Evolutionary conservation across 1,140 invertebrate genomes (phyloP), one percentile per base, ranked within the genome.

Genomic region (Harpegnathos saltator): DNA sequence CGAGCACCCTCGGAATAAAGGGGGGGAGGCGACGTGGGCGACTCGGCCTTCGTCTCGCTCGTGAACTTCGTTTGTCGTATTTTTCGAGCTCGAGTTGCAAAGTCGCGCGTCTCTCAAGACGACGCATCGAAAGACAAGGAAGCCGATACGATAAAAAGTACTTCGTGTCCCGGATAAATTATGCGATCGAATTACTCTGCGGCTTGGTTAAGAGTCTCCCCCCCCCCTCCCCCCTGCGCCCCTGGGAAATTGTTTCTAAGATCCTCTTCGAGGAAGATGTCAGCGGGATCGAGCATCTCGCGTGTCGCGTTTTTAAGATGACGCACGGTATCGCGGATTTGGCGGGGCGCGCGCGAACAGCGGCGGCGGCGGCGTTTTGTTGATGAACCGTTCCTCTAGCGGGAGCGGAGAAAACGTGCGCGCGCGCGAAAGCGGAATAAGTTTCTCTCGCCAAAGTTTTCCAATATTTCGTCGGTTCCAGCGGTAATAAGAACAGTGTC

Each of bases 381-480:
- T 71, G 75, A 80, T 80, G 75, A 80, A 80, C 75, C 52, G 65
- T 19, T 82, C 19, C 24, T 61, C 26, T 74, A 22, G 24, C 26
- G 56, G 44, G 44, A 61, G 61, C 38, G 24, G 24, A 22, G 62
- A 50, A 66, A 77, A 83, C 52, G 58, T 33, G 29, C 1, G 5
- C 1, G 29, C 29, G 29, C 1, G 5, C 1, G 29, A 1, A 5
- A 5, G 26, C 50, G 61, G 48, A 83, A 78, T 66, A 77, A 83
- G 62, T 83, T 83, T 78, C 38, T 78, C 38, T 44, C 38, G 17
- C 15, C n/a, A 17, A 83, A 83, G 82, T 83, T 83, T 83, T 83
- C 74, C 82, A 83, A 83, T 83, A 83, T 78, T 83, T 83, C 22
- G 82, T 17, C 74, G 62, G 82, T 83, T 77, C 38, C 24, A 44